Conservation (phyloP, 2,888 invertebrate species). For the Coleophora deauratella region DNA sequence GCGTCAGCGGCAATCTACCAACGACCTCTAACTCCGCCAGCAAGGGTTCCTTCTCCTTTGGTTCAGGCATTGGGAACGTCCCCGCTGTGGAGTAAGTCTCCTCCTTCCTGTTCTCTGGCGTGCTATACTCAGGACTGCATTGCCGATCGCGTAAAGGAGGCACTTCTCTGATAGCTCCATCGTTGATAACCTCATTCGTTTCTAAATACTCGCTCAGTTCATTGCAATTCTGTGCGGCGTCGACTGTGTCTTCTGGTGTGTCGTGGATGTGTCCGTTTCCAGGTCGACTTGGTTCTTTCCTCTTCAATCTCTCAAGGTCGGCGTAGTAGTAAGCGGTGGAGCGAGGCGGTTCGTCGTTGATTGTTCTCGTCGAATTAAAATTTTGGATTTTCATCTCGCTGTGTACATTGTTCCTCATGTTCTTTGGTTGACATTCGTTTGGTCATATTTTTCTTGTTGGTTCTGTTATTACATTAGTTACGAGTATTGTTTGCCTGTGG, state of each 20-base stretch:
- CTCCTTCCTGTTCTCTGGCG: constrained; percentile 45
- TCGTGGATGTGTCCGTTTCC: no score
- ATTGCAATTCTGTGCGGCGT: constrained; percentile 45
- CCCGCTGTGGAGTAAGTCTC: constrained; percentile 67
- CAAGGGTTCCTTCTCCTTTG: constrained; percentile 59
- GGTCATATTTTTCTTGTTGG: no score
- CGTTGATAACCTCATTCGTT: constrained; percentile 48
- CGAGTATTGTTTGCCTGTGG: no score
- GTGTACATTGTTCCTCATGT: constrained; percentile 3
- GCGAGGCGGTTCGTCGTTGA: constrained; percentile 72
- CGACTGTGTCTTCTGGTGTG: constrained; percentile 6
- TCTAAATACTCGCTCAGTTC: constrained; percentile 63
- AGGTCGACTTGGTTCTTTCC: constrained; percentile 28
- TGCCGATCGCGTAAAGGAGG: constrained; percentile 51
- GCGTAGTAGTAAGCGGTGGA: constrained; percentile 76
- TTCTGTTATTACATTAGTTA: background rate
- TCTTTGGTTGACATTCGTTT: no score
- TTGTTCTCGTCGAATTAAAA: constrained; percentile 45
- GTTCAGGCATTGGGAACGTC: constrained; percentile 65
- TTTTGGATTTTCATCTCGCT: constrained; percentile 20
- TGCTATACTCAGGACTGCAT: constrained; percentile 44
- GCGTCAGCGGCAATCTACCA: constrained; percentile 49
- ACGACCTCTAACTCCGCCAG: constrained; percentile 58
- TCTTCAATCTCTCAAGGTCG: constrained; percentile 70
- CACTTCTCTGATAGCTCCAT: constrained; percentile 45